Conservation (phyloP, 2,797 vertebrate genomes). For the Cygnus olor region DNA sequence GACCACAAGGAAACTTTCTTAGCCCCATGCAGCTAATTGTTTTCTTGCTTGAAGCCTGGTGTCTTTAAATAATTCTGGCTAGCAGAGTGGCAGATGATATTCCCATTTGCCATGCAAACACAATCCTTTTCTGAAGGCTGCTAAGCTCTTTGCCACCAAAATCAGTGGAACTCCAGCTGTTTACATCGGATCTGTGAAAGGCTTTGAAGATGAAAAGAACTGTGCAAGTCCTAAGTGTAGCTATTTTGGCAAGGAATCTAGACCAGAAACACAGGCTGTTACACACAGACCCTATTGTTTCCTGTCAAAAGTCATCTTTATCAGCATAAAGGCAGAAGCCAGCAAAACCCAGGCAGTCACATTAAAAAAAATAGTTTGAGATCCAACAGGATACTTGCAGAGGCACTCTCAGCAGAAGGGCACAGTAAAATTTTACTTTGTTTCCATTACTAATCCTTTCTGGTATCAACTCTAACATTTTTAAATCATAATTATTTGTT, state of each 20-base stretch:
- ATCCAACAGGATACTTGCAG: background rate
- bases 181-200: background rate
- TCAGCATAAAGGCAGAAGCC: constrained; percentile 29
- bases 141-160: constrained; percentile 61
- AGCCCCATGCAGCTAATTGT: background rate
- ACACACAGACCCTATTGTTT: constrained; percentile 43
- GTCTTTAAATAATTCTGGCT: background rate
- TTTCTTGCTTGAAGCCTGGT: constrained; percentile 13
- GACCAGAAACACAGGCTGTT: background rate
- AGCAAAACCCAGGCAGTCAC: background rate
- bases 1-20: background rate
- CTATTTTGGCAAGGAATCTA: constrained; percentile 45
- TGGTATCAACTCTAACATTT: background rate
- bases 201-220: constrained; percentile 71
- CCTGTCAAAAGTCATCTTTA: constrained; percentile 26
- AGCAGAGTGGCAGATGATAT: constrained; percentile 22
- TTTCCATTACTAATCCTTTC: background rate
- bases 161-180: constrained; percentile 24
- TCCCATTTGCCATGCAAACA: constrained; percentile 39
- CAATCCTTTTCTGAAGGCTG: constrained; percentile 53
- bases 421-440: background rate
- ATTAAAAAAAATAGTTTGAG: background rate
- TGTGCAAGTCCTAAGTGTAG: constrained; percentile 28
- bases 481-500: background rate
- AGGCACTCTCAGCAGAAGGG: background rate